Percentiles rank a stretch among this genome's conserved stretches.
phyloP scores from a whole-genome alignment of 2,113 vertebrate species.

The Alethe diademata region DNA sequence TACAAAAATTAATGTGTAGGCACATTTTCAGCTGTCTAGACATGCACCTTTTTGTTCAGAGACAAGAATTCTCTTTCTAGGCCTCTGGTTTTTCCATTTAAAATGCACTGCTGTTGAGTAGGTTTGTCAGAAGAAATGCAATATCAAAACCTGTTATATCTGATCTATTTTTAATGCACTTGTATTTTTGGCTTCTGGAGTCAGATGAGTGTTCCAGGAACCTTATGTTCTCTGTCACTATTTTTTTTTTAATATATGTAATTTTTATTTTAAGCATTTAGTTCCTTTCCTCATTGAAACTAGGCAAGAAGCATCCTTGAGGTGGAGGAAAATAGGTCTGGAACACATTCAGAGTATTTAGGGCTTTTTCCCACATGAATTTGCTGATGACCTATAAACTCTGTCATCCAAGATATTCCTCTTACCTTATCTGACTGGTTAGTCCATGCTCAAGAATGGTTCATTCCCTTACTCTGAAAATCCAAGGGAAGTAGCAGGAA shows the following conservation, averaged over 20 bases:
- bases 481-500: neutral
- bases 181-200: slow-evolving; percentile 20
- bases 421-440: neutral
- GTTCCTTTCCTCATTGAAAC: neutral
- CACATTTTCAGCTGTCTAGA: slow-evolving; percentile 25
- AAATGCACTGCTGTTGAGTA: neutral
- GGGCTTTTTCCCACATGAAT: neutral
- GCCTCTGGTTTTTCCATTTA: neutral
- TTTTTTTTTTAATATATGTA: neutral
- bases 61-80: neutral
- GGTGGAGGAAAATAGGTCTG: neutral
- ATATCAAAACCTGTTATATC: neutral
- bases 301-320: neutral
- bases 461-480: neutral
- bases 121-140: neutral
- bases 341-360: neutral
- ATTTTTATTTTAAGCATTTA: neutral
- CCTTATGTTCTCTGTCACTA: neutral
- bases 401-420: neutral
- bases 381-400: neutral
- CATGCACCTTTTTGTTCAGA: neutral
- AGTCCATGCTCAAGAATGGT: neutral
- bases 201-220: slow-evolving; percentile 5
- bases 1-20: neutral
- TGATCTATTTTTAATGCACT: neutral